Conservation (phyloP, 2,113 vertebrate genomes). For the Petaurus breviceps region DNA sequence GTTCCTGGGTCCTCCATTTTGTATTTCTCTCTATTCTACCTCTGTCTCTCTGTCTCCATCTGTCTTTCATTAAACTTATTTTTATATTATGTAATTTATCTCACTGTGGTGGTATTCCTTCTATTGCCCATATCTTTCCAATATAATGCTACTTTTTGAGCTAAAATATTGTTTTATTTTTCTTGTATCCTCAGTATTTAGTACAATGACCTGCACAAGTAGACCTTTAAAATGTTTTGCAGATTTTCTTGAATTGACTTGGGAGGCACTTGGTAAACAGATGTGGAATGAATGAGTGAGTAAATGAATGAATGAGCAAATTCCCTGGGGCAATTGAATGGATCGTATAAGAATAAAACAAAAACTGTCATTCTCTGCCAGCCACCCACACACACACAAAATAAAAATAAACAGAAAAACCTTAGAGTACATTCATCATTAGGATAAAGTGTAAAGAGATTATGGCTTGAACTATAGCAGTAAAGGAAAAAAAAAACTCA, state of each 20-base stretch:
- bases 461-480: not conserved
- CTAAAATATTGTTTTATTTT: not conserved
- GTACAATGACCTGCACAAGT: not conserved
- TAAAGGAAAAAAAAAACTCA: not conserved
- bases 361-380: not conserved
- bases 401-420: not conserved
- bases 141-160: not conserved
- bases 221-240: not conserved
- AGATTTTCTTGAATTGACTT: not conserved
- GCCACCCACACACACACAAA: not conserved
- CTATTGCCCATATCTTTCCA: not conserved
- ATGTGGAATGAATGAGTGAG: not conserved
- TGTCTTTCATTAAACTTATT: not conserved
- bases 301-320: not conserved
- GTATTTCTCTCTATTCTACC: not conserved
- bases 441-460: not conserved
- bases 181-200: not conserved
- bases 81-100: not conserved
- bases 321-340: not conserved
- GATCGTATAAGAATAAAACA: not conserved
- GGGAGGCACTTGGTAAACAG: not conserved
- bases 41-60: no score
- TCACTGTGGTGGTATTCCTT: not conserved
- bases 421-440: not conserved
- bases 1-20: not conserved